Evolutionary conservation across 2,113 vertebrate genomes (phyloP).

Genomic region (Boulengeromyrus knoepffleri): DNA sequence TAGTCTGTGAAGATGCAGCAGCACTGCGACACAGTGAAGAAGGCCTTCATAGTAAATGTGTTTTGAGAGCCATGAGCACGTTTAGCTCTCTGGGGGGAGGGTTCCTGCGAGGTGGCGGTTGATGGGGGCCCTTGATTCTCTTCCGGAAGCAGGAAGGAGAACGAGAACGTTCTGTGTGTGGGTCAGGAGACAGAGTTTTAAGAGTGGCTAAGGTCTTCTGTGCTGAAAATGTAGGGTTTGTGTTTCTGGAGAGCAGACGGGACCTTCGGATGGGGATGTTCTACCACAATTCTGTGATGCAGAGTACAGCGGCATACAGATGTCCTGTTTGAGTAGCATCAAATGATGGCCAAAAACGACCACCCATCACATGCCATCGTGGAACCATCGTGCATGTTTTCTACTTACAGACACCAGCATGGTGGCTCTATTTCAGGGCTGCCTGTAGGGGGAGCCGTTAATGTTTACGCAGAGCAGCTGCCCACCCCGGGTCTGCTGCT

Average conservation of each 20-base stretch:
- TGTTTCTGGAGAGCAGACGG: neutral
- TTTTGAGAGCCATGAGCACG: neutral
- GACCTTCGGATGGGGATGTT: neutral
- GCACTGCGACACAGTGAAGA: neutral
- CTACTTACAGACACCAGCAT: too few species aligned
- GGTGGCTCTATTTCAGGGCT: neutral
- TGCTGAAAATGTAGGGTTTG: neutral
- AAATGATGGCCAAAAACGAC: neutral
- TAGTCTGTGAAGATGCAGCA: neutral
- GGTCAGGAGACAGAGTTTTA: neutral
- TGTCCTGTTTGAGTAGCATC: neutral
- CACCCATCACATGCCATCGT: neutral
- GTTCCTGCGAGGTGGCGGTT: neutral
- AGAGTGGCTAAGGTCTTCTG: neutral
- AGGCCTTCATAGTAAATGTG: neutral
- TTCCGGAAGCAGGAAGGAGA: neutral
- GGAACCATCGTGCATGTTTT: neutral
- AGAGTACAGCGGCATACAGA: neutral
- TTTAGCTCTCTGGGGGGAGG: neutral
- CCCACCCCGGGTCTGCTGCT: neutral
- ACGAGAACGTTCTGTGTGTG: conserved; percentile 1
- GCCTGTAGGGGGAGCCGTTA: neutral
- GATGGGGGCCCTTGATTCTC: conserved; percentile 12
- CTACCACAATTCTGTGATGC: neutral
- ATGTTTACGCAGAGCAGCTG: neutral